These are phyloP conservation scores for Sebastes taczanowskii DNA, from an alignment of 2,797 vertebrate species.

Conservation along the genomic window DNA sequence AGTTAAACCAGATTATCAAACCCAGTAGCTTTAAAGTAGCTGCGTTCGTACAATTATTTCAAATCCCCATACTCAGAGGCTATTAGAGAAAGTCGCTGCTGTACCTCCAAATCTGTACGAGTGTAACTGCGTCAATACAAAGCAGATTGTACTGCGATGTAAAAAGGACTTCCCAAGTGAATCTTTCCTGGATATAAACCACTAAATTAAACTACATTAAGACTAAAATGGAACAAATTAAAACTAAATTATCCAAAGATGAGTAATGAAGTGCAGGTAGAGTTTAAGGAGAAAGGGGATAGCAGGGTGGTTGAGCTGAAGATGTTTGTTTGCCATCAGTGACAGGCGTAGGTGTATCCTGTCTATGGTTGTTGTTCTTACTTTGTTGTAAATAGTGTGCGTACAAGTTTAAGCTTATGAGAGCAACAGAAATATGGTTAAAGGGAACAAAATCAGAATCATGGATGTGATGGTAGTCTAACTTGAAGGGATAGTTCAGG, in stretches of 20 bases:
- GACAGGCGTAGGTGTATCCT: slow-evolving; percentile 4
- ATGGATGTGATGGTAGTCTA: neutral
- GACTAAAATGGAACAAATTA: neutral
- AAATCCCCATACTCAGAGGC: neutral
- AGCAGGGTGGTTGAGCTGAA: neutral
- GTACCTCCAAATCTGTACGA: neutral
- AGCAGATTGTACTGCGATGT: neutral
- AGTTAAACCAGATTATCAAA: neutral
- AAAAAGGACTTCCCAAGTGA: neutral
- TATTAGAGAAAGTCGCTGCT: neutral
- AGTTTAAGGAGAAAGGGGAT: neutral
- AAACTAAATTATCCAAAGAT: slow-evolving; percentile 13
- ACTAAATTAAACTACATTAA: neutral
- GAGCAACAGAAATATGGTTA: neutral
- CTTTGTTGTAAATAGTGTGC: too few species aligned
- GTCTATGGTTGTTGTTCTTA: neutral
- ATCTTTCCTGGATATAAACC: neutral
- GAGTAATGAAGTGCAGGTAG: neutral
- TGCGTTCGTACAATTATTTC: neutral
- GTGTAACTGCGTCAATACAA: neutral
- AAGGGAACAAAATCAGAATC: neutral
- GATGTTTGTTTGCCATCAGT: neutral
- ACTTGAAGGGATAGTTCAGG: neutral
- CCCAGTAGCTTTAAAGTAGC: neutral
- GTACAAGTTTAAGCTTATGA: too few species aligned